phyloP scores from a whole-genome alignment of 2,888 invertebrate species.

The Tinea semifulvella region DNA sequence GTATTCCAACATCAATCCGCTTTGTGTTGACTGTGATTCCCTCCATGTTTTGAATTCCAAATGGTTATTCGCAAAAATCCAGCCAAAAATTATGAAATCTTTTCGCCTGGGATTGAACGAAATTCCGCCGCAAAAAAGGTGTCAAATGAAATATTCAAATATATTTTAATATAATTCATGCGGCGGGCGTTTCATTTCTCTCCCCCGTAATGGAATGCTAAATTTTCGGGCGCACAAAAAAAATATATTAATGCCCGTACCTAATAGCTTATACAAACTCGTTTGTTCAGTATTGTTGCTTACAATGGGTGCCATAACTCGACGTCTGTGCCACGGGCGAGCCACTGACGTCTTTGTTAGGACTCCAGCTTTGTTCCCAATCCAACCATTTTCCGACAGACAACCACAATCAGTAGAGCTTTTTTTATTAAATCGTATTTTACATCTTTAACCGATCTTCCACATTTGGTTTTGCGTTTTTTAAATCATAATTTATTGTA shows the following conservation, averaged over 20 bases:
- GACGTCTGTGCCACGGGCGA: slow-evolving; percentile 58
- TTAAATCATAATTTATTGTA: too few relatives aligned
- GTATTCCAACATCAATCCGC: slow-evolving; percentile 23
- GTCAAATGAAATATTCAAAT: slow-evolving; percentile 69
- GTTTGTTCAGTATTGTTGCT: slow-evolving; percentile 67
- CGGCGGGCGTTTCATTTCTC: slow-evolving; percentile 68
- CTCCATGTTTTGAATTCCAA: slow-evolving; percentile 57
- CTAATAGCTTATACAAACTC: slow-evolving; percentile 69
- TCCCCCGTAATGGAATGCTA: slow-evolving; percentile 68
- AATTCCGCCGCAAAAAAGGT: slow-evolving; percentile 64
- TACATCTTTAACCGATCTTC: too few relatives aligned
- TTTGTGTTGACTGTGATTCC: slow-evolving; percentile 52
- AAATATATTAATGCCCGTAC: slow-evolving; percentile 68
- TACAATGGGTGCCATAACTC: slow-evolving; percentile 68
- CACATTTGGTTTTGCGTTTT: too few relatives aligned
- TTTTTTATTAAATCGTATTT: too few relatives aligned
- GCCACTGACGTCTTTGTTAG: slow-evolving; percentile 67
- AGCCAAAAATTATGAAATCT: slow-evolving; percentile 61
- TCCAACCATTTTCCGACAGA: slow-evolving; percentile 29
- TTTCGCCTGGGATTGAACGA: slow-evolving; percentile 57
- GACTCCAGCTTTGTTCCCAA: slow-evolving; percentile 52
- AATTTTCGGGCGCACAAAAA: slow-evolving; percentile 67
- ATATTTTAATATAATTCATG: slow-evolving; percentile 69
- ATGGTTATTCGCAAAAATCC: slow-evolving; percentile 63
- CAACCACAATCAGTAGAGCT: slow-evolving; percentile 13